These are phyloP conservation scores for Microplitis mediator DNA, from an alignment of 1,140 invertebrate species.

Conservation along the genomic window DNA sequence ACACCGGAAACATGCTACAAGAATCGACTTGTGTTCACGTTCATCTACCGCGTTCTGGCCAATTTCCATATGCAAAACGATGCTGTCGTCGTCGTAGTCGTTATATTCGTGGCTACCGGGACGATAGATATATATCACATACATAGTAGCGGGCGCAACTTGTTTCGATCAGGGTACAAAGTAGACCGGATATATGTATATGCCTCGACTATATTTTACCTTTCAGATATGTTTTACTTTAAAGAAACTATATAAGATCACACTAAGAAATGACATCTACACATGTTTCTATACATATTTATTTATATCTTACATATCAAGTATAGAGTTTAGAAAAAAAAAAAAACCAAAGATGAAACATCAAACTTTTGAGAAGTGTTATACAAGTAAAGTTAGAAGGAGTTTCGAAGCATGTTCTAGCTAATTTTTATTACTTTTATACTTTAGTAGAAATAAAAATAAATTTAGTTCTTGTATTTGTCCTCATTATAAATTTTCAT, in stretches of 20 bases:
- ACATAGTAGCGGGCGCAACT: background rate
- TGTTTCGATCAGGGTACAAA: background rate
- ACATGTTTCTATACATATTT: background rate
- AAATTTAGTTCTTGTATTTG: no score
- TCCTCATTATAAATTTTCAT: no score
- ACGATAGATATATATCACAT: no score
- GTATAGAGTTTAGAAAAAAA: no score
- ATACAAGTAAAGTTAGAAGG: no score
- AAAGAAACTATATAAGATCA: background rate
- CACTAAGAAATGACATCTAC: background rate
- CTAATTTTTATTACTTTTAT: no score
- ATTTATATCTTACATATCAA: background rate
- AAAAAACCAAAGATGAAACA: no score
- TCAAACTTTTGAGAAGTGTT: no score
- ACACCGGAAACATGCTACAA: background rate
- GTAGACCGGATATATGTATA: slow-evolving; percentile 1
- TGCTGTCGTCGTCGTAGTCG: background rate
- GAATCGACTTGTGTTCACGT: background rate
- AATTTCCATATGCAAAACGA: slow-evolving; percentile 21
- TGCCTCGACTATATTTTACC: background rate
- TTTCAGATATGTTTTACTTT: background rate
- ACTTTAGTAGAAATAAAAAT: no score
- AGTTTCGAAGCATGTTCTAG: no score
- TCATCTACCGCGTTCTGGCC: background rate
- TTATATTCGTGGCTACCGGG: no score